Percentiles rank a stretch among this genome's conserved stretches.
Conservation (phyloP, 2,797 vertebrate genomes). For the Sebastes wilsoni region DNA sequence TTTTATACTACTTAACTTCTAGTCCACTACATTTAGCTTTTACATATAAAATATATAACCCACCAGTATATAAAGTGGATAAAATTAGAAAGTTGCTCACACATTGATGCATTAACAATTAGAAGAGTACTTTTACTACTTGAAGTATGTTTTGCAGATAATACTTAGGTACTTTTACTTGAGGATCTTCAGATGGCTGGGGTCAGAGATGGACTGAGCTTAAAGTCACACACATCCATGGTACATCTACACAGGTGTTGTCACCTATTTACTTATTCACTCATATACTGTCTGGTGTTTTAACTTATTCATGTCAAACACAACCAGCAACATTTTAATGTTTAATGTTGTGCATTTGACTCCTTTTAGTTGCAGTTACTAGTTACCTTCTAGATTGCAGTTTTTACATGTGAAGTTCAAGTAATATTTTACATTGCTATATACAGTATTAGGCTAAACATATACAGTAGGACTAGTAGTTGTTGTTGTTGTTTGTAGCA, state of each 20-base stretch:
- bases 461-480: not conserved
- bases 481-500: not conserved
- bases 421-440: not conserved
- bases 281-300: not conserved
- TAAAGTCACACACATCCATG: not conserved
- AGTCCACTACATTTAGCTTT: not conserved
- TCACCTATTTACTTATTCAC: not conserved
- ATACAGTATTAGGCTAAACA: not conserved
- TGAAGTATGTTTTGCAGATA: not conserved
- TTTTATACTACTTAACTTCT: not conserved
- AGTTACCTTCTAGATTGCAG: not conserved
- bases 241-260: not conserved
- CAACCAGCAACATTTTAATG: not conserved
- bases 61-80: not conserved
- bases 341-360: not conserved
- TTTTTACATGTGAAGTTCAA: not conserved
- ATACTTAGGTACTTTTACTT: not conserved
- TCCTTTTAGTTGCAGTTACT: not conserved
- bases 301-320: not conserved
- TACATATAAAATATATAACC: not conserved
- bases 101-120: not conserved
- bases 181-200: not conserved
- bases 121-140: not conserved
- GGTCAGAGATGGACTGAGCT: not conserved
- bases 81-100: not conserved